phyloP scores from a whole-genome alignment of 2,113 vertebrate species.

The cattle (Bos taurus) region DNA sequence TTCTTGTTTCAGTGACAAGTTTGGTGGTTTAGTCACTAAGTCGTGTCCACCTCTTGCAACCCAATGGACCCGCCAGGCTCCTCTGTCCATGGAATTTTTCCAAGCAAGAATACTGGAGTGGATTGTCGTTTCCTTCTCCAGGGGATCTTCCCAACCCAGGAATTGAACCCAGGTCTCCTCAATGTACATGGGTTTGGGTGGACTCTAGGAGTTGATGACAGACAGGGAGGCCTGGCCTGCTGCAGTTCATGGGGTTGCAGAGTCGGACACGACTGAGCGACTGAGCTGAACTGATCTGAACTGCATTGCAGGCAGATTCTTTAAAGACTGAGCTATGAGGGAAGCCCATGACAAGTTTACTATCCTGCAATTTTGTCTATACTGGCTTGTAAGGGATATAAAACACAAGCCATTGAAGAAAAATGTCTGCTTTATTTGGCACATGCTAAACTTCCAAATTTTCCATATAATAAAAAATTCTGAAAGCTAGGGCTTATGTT shows the following conservation, averaged over 20 bases:
- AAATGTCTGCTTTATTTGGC: neutral
- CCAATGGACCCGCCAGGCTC: accelerated
- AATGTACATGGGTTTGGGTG: no score
- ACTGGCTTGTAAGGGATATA: neutral
- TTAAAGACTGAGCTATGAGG: neutral
- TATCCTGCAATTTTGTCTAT: neutral
- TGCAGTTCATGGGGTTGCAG: no score
- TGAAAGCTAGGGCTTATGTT: neutral
- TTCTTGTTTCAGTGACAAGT: neutral
- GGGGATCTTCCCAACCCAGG: neutral
- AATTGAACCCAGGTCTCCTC: neutral
- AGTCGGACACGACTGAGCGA: accelerated
- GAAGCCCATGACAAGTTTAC: neutral
- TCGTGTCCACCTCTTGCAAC: neutral
- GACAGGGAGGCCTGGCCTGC: no score
- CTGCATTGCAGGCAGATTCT: neutral
- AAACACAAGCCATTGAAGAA: neutral
- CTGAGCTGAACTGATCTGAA: no score
- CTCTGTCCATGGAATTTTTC: neutral
- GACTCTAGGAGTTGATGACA: no score
- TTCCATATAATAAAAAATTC: neutral
- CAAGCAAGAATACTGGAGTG: neutral
- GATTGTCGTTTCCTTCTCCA: neutral
- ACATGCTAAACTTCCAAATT: neutral
- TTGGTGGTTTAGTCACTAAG: neutral